A percentile compares a stretch with the other conserved stretches of the same genome.
phyloP scores from a whole-genome alignment of 2,888 invertebrate genomes.

The Hypselothyrea guttata region DNA sequence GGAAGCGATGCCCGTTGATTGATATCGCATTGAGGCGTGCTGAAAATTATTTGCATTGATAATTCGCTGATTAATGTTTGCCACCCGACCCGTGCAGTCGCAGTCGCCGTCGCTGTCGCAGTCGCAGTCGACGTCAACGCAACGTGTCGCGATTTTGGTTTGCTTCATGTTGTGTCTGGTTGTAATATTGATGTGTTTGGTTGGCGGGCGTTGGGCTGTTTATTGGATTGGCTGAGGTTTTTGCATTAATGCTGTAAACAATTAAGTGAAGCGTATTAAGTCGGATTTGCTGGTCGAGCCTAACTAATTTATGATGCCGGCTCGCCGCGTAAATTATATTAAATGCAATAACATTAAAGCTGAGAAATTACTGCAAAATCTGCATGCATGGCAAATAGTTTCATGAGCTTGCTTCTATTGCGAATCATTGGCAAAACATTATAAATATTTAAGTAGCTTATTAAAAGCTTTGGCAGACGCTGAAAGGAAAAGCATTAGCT shows the following conservation, averaged over 20 bases:
- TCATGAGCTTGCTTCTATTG: background rate
- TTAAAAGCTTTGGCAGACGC: constrained; percentile 59
- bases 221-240: constrained; percentile 74
- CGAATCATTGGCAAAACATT: constrained; percentile 63
- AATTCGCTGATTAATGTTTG: constrained; percentile 79
- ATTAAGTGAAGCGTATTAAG: constrained; percentile 78
- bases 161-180: constrained; percentile 47
- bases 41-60: constrained; percentile 79
- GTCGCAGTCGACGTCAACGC: constrained; percentile 21
- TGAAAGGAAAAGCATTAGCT: constrained; percentile 57
- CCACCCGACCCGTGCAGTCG: constrained; percentile 45
- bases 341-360: background rate
- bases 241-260: constrained; percentile 77
- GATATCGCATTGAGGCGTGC: constrained; percentile 77
- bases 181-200: constrained; percentile 19
- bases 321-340: background rate
- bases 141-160: constrained; percentile 69
- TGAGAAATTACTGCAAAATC: too few species aligned
- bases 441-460: constrained; percentile 80
- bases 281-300: constrained; percentile 62
- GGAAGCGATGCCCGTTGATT: constrained; percentile 76
- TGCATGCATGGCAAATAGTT: too few species aligned
- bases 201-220: constrained; percentile 56
- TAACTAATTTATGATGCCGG: constrained; percentile 64
- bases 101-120: constrained; percentile 1